Evolutionary conservation across 2,797 vertebrate species (phyloP), one percentile per base, ranked within the genome.

Genomic region (Peromyscus eremicus): DNA sequence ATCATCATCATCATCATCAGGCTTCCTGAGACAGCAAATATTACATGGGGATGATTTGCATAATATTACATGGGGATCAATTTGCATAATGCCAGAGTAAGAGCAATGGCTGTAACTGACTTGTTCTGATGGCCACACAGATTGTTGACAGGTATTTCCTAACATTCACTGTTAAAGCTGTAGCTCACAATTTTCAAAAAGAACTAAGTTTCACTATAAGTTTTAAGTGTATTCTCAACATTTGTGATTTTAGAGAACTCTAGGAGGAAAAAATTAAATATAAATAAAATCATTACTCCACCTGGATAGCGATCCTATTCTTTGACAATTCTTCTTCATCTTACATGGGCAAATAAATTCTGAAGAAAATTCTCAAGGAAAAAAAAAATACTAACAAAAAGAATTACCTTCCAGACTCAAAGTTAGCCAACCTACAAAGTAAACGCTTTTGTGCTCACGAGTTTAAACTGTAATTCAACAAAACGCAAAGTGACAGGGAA

Each of bases 211-310:
- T 40, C 68, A 89, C 75, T 82, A 25, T 68, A 87, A 89, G 55
- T 91, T 87, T 95, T 84, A 94, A 80, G 46, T 68, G 25, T 57
- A 62, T n/a, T 71, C 55, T 82, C 68, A 92, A 92, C 40, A 94
- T 88, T 34, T 87, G 49, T 66, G 23, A 87, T 71, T 86, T 87
- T 64, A 79, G n/a, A 88, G 37, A 49, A 87, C n/a, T 75, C 32
- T 40, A 75, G 64, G 49, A 87, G 17, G 68, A 91, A 93, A 40
- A 6, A 77, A 14, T 66, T 84, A 64, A 68, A 66, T 84, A n/a
- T n/a, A 76, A 84, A 75, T 75, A 64, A 92, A 94, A 64, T 75
- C n/a, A 84, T 79, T 82, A 34, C 52, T 52, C 55, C 34, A 91
- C 70, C 80, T 64, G 46, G n/a, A 57, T 9, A 87, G 14, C 55